Evolutionary conservation across 2,113 vertebrate genomes (phyloP), one percentile per base, ranked within the genome.

Genomic region (Myotis brandtii): DNA sequence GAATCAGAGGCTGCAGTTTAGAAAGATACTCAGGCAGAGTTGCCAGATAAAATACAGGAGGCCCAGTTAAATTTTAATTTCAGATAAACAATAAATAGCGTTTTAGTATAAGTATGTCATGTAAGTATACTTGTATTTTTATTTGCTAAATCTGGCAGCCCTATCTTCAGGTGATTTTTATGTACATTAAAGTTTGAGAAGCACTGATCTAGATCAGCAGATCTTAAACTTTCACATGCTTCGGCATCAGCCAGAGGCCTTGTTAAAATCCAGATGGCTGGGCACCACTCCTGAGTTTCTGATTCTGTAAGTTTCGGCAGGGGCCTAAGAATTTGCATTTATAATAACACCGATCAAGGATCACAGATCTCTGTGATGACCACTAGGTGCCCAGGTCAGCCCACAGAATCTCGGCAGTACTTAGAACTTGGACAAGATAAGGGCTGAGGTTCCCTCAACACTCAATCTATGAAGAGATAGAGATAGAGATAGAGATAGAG

Each of bases 21-120:
- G 23, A 69, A 81, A 64, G 67, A 59, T 30, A 27, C 34, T 20
- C 79, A 43, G 72, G 59, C 48, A 50, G 40, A 79, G 20, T 11
- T 66, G 27, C n/a, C n/a, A 66, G 70, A 66, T 18, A 54, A 86
- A 87, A 50, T 62, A 66, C 17, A 96, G 13, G 50, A 76, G 6
- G 34, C 10, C 48, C 37, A 62, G 40, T 76, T 80, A 64, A 86
- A 93, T 81, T 77, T 72, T 43, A 87, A 77, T 88, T 90, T 80
- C 20, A 73, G 21, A 52, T 59, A 67, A 89, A 67, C 18, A 69
- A 50, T 23, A n/a, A 75, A 46, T 83, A 43, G 12, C 4, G 40
- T 64, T 72, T 48, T 46, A n/a, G 4, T 64, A 18, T 86, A 81
- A 90, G 20, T 32, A 27, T 87, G 27, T 40, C n/a, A 46, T 50